A percentile compares a stretch with the other conserved stretches of the same genome.
Conservation (phyloP, 2,888 invertebrate species). For the Gymnoscelis rufifasciata region DNA sequence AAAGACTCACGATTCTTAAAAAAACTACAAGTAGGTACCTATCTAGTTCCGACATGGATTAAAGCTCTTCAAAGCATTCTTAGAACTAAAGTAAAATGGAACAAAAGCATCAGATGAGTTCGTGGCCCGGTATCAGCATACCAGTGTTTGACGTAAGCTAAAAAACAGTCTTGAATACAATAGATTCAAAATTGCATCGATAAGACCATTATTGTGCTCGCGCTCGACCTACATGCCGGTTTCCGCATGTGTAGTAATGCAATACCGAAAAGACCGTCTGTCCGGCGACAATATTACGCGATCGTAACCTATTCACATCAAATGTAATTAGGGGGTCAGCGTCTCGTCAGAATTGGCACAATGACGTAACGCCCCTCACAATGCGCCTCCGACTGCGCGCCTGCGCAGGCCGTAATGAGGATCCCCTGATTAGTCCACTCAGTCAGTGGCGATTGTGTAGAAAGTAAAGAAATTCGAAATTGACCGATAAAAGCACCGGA, state of each 20-base stretch:
- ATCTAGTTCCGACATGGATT: conserved; percentile 19
- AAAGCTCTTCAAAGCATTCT: conserved; percentile 18
- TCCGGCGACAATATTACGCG: conserved; percentile 53
- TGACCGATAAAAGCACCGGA: conserved; percentile 54
- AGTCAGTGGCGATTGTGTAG: conserved; percentile 44
- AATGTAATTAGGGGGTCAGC: conserved; percentile 66
- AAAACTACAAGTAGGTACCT: conserved; percentile 10
- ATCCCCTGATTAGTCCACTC: conserved; percentile 25
- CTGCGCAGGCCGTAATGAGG: conserved; percentile 41
- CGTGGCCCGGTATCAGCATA: conserved; percentile 37
- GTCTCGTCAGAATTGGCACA: conserved; percentile 55
- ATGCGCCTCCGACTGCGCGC: conserved; percentile 29
- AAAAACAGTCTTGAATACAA: conserved; percentile 49
- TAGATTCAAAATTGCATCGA: conserved; percentile 42
- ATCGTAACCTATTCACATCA: conserved; percentile 60
- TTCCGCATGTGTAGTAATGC: conserved; percentile 53
- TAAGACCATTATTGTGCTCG: conserved; percentile 50
- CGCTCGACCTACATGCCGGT: conserved; percentile 51
- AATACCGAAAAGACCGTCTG: conserved; percentile 42
- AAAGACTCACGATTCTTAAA: conserved; percentile 11
- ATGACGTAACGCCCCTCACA: conserved; percentile 52
- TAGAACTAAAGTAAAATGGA: conserved; percentile 16
- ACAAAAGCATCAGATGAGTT: conserved; percentile 24
- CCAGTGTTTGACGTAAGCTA: conserved; percentile 36
- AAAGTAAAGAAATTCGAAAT: conserved; percentile 63